Evolutionary conservation across 2,888 invertebrate species (phyloP).

Genomic region (Acanthosepion esculentum): DNA sequence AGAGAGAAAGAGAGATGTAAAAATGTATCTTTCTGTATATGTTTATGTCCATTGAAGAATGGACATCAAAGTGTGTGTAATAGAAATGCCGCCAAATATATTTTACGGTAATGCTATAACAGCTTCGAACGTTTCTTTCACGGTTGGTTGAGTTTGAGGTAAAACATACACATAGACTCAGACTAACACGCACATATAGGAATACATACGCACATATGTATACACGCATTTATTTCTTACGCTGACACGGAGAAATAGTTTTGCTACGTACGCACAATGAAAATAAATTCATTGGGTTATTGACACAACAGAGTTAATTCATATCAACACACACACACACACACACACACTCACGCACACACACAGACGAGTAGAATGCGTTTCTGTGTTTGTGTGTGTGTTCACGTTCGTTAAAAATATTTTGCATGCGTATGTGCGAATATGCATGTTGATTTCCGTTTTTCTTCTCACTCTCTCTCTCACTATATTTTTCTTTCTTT

Average conservation of each 20-base stretch:
- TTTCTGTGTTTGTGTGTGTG: neutral
- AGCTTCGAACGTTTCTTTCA: neutral
- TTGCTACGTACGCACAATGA: no score
- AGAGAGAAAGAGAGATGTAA: no score
- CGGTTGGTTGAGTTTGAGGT: neutral
- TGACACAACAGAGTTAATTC: no score
- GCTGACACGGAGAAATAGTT: no score
- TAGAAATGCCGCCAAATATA: neutral
- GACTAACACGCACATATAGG: neutral
- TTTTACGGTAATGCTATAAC: neutral
- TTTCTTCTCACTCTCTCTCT: no score
- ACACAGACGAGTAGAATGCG: neutral
- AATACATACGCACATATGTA: neutral
- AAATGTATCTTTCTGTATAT: neutral
- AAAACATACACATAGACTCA: neutral
- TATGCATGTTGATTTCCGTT: no score
- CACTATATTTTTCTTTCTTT: no score
- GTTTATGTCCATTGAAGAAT: neutral
- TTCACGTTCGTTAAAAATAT: no score
- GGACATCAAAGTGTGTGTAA: neutral
- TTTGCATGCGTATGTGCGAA: no score
- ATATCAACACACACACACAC: neutral
- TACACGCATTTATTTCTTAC: neutral
- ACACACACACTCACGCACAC: neutral
- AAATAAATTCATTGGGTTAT: no score